Conservation (phyloP, 2,888 invertebrate genomes). For the Protodeltote pygarga region DNA sequence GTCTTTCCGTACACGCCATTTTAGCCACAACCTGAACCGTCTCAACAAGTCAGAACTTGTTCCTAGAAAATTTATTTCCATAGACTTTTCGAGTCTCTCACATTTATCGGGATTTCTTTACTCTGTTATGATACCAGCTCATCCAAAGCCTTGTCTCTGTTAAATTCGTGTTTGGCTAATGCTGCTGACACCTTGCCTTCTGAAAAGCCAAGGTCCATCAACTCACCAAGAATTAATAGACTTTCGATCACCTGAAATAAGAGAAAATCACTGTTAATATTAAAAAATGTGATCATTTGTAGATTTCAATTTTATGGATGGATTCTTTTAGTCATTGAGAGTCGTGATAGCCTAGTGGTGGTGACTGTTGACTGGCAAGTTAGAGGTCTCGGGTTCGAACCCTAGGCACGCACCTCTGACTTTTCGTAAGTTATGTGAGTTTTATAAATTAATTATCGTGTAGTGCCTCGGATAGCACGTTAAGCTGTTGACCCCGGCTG, state of each 20-base stretch:
- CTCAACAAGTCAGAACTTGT: constrained; percentile 8
- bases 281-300: not conserved
- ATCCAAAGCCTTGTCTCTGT: constrained; percentile 95
- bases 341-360: too few species aligned
- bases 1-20: constrained; percentile 5
- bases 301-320: too few species aligned
- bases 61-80: constrained; percentile 21
- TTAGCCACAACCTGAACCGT: constrained; percentile 7
- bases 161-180: constrained; percentile 91
- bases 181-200: constrained; percentile 92
- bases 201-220: constrained; percentile 94
- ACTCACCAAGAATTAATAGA: constrained; percentile 91
- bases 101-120: constrained; percentile 15
- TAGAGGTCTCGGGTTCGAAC: too few species aligned
- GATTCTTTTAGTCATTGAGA: too few species aligned
- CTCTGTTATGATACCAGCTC: constrained; percentile 90
- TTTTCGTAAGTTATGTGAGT: too few species aligned
- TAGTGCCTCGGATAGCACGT: too few species aligned
- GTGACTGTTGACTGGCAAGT: too few species aligned
- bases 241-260: constrained; percentile 92
- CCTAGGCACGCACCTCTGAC: too few species aligned
- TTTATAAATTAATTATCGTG: too few species aligned
- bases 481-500: too few species aligned
- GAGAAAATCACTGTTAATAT: not conserved
- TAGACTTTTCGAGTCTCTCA: constrained; percentile 28